Base-by-base conservation (phyloP, 2,888 invertebrate genomes). In the Hemithea aestivaria region DNA sequence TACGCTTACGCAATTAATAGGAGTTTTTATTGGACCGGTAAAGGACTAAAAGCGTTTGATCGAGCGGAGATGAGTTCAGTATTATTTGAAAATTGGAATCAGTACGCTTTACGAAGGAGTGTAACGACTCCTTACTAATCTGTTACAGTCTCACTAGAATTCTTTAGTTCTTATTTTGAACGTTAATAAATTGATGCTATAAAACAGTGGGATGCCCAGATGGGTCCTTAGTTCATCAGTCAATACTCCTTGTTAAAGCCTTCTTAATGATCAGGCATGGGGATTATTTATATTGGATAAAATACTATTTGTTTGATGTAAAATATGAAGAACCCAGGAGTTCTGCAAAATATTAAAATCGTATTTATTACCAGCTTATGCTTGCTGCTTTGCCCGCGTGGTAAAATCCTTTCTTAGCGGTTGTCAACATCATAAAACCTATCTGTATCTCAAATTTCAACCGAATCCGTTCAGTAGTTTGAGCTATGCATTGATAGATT, bases 1-100 rank as follows among this genome's bases (percentile, higher is more conserved):
- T 72, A 67, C 68, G 75, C 73, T 82, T 83, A 82, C 77, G 77
- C 80, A 85, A 87, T 87, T 85, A 85, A 85, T 83, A 83, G 78
- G 67, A 73, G 75, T 73, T 84, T 84, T 87, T 87, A 84, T 85
- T 80, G 72, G 62, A 74, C 77, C 81, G 82, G 80, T 74, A 77
- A 77, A 83, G 83, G 82, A 81, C 75, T 69, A 75, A 72, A 74
- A 65, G 61, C 66, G 72, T 75, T 76, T 75, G 76, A 77, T 77
- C 69, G 66, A 59, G 61, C 58, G 55, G 64, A 62, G 61, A 55
- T 46, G 35, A 33, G 58, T 47, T 49, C 53, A 47, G 48, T 54
- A 50, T 47, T 56, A 65, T 59, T 67, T 63, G 67, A 69, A 71
- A 69, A 71, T 37, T 62, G 60, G 66, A 66, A 63, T 26, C 10